Percentiles rank a stretch among this genome's conserved stretches.
phyloP scores from a whole-genome alignment of 2,888 invertebrate species.

The Mantis religiosa region DNA sequence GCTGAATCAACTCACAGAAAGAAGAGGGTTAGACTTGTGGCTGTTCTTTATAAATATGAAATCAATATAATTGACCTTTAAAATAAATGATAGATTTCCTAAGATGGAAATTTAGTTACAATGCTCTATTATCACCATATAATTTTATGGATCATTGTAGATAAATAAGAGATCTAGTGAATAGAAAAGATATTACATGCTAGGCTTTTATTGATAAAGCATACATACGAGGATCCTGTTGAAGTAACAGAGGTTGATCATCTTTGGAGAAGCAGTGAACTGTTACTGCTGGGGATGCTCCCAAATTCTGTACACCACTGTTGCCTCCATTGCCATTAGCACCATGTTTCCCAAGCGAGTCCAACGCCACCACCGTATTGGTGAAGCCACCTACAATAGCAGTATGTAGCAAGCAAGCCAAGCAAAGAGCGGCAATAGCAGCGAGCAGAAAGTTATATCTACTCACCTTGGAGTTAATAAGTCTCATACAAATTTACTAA shows the following conservation, averaged over 20 bases:
- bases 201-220: background rate
- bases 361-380: constrained; percentile 27
- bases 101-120: too few relatives aligned
- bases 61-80: too few relatives aligned
- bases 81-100: too few relatives aligned
- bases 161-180: too few relatives aligned
- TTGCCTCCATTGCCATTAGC: constrained; percentile 8
- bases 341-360: constrained; percentile 15
- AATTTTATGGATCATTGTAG: too few relatives aligned
- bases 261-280: constrained; percentile 34
- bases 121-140: too few relatives aligned
- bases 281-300: constrained; percentile 25
- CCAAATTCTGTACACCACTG: background rate
- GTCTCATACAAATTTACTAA: background rate
- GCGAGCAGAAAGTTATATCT: background rate
- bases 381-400: constrained; percentile 20
- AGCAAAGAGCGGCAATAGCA: background rate
- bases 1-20: too few relatives aligned
- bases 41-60: too few relatives aligned
- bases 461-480: background rate
- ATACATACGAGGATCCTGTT: constrained; percentile 20
- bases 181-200: background rate
- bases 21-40: too few relatives aligned
- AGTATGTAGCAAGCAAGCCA: background rate
- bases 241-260: constrained; percentile 37